phyloP scores from a whole-genome alignment of 2,113 vertebrate species.

The Notothenia coriiceps region DNA sequence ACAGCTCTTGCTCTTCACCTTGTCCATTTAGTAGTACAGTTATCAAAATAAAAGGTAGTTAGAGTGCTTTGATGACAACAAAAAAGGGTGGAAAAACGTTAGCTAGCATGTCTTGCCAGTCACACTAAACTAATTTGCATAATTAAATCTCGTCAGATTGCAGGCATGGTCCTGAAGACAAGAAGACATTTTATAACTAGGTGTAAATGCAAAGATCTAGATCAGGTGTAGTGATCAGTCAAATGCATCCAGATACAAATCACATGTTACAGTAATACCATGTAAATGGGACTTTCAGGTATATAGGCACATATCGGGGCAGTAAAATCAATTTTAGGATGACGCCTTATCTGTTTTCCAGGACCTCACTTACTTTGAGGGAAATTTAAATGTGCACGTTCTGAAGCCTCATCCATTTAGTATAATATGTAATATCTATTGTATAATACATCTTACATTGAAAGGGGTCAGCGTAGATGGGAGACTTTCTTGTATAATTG shows the following conservation, averaged over 20 bases:
- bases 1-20: neutral
- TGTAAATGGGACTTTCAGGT: neutral
- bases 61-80: neutral
- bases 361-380: constrained; percentile 7
- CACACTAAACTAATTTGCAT: no score
- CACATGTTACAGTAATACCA: neutral
- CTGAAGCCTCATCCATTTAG: constrained; percentile 16
- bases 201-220: no score
- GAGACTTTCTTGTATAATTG: neutral
- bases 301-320: neutral
- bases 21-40: neutral
- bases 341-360: neutral
- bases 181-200: no score
- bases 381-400: constrained; percentile 27
- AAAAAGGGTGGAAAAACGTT: no score
- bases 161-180: no score
- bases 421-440: neutral
- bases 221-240: neutral
- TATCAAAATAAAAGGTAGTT: neutral
- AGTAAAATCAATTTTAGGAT: constrained; percentile 10
- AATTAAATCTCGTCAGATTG: no score
- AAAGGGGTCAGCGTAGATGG: neutral
- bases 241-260: neutral
- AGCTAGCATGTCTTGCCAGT: no score
- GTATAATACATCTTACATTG: neutral